These are phyloP conservation scores for Drosophila tsacasi DNA, from an alignment of 1,140 invertebrate species.

Conservation along the genomic window DNA sequence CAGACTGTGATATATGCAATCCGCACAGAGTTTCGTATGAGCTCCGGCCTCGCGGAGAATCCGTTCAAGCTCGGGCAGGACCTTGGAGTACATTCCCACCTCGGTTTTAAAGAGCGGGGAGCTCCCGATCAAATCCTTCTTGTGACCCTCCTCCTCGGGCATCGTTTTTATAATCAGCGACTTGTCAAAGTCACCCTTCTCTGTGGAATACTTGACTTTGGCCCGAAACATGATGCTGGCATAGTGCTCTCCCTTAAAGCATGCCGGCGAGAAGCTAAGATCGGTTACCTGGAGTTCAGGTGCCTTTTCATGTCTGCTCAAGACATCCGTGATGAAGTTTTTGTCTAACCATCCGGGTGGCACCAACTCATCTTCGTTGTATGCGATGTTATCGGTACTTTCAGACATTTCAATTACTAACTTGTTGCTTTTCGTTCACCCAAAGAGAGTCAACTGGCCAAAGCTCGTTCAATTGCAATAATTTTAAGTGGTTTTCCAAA, in stretches of 20 bases:
- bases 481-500: background rate
- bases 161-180: conserved; percentile 75
- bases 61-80: conserved; percentile 62
- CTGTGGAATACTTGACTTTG: conserved; percentile 24
- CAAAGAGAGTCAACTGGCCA: conserved; percentile 8
- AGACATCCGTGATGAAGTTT: conserved; percentile 52
- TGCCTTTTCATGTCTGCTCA: conserved; percentile 34
- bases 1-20: conserved; percentile 57
- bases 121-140: conserved; percentile 52
- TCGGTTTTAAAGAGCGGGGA: conserved; percentile 66
- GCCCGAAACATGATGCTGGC: conserved; percentile 76
- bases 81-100: conserved; percentile 65
- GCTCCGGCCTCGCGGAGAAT: conserved; percentile 52
- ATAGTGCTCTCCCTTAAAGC: conserved; percentile 75
- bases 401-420: conserved; percentile 24
- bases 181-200: conserved; percentile 16
- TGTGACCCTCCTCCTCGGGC: conserved; percentile 67
- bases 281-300: conserved; percentile 34
- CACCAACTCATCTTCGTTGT: conserved; percentile 66
- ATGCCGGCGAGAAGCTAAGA: conserved; percentile 60
- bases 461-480: background rate
- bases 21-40: conserved; percentile 29
- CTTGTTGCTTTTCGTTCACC: background rate
- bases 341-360: conserved; percentile 64
- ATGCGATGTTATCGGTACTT: conserved; percentile 12